Evolutionary conservation across 2,113 vertebrate genomes (phyloP).

Genomic region (Microcebus lehilahytsara): DNA sequence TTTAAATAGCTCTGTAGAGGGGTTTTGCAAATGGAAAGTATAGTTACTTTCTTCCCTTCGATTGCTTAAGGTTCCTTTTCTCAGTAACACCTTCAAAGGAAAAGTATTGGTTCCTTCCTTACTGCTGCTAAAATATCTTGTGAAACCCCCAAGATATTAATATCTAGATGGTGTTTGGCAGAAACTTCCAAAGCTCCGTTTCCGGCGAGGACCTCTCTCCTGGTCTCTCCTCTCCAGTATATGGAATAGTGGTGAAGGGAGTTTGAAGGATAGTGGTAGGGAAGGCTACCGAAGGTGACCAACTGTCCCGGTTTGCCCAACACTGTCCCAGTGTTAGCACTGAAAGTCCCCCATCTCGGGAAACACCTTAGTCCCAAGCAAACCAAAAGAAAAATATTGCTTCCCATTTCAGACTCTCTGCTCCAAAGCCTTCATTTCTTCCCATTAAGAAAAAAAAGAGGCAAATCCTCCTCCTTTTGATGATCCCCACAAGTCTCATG

Average conservation of each 20-base stretch:
- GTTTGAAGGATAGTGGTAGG: background rate
- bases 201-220: background rate
- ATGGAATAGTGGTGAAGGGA: background rate
- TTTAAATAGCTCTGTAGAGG: background rate
- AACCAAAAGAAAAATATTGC: background rate
- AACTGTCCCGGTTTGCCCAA: background rate
- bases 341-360: background rate
- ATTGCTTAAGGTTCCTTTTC: background rate
- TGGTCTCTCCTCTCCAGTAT: background rate
- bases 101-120: background rate
- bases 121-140: too few relatives aligned
- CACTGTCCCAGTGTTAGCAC: background rate
- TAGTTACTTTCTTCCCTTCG: background rate
- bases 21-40: background rate
- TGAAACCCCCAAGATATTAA: background rate
- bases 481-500: background rate
- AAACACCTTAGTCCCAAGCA: background rate
- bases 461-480: background rate
- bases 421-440: background rate
- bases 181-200: background rate
- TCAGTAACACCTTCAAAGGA: background rate
- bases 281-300: background rate
- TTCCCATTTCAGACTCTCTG: background rate
- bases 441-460: background rate
- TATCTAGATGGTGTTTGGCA: background rate